Evolutionary conservation across 2,113 vertebrate species (phyloP), one percentile per base, ranked within the genome.

Genomic region (Colinus virginianus): DNA sequence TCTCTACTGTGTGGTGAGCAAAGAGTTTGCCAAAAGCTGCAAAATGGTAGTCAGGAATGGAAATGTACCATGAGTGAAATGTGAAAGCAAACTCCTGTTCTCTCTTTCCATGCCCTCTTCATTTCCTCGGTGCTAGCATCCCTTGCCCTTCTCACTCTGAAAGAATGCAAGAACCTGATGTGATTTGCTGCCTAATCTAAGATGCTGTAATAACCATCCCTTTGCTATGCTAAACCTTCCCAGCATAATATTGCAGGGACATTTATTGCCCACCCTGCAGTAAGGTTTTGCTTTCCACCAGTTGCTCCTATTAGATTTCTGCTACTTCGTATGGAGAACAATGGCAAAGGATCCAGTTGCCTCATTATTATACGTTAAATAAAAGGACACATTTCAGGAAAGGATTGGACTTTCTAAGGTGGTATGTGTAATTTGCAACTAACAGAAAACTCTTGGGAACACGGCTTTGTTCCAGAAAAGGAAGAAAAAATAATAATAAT

Each of bases 331-430:
- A 70, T 22, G 48, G 75, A 94, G 88, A 94, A 93, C 75, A 95
- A 96, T 92, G 80, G 56, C 42, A 59, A 84, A 80, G 68, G 80
- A 95, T 97, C 84, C 67, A 63, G 20, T 95, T 94, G 48, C 92
- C 22, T 94, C 71, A 19, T 45, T 66, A 67, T 61, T 88, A 51
- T 75, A 87, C 82, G 80, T 91, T 81, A 93, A 96, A 93, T 68
- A 78, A 93, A 93, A 93, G 70, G 69, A 71, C 59, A 92, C 53
- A 28, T 53, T 88, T 49, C 72, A 78, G 79, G 63, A 87, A 81
- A 80, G 58, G 30, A 82, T 51, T 70, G 61, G n/a, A 46, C 88
- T 93, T 92, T 86, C 87, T 63, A 82, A 88, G 45, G 43, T 28
- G 13, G 68, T 77, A 40, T 2, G 36, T 84, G 55, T 49, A 87